Conservation (phyloP, 2,888 invertebrate species). For the Drosophila stalkeri region DNA sequence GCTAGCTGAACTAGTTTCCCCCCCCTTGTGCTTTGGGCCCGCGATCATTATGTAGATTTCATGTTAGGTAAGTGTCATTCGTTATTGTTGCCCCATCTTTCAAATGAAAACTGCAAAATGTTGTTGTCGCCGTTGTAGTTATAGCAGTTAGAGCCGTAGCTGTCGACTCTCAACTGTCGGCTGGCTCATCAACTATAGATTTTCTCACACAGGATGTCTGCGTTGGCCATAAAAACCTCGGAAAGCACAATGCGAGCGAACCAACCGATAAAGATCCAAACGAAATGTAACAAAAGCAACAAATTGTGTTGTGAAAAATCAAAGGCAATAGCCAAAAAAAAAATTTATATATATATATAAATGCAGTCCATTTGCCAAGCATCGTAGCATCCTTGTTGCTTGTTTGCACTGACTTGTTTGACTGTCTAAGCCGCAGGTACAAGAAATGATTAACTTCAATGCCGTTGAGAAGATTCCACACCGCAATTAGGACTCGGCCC, state of each 20-base stretch:
- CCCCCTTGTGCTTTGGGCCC: slow-evolving; percentile 11
- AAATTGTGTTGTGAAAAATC: slow-evolving; percentile 73
- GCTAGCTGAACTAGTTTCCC: slow-evolving; percentile 73
- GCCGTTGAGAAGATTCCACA: slow-evolving; percentile 59
- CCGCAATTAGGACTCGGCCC: slow-evolving; percentile 76
- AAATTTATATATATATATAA: slow-evolving; percentile 12
- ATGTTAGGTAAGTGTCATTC: slow-evolving; percentile 45
- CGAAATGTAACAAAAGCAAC: slow-evolving; percentile 64
- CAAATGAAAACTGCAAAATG: neutral
- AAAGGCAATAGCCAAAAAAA: slow-evolving; percentile 44
- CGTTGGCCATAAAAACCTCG: slow-evolving; percentile 62
- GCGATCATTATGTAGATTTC: slow-evolving; percentile 73
- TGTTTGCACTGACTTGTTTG: slow-evolving; percentile 65
- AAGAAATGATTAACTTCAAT: slow-evolving; percentile 74
- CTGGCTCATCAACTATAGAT: slow-evolving; percentile 64
- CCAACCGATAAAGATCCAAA: slow-evolving; percentile 71
- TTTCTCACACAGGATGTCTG: slow-evolving; percentile 75
- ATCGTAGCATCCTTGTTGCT: slow-evolving; percentile 16
- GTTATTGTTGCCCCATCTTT: slow-evolving; percentile 19
- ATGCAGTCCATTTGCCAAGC: slow-evolving; percentile 64
- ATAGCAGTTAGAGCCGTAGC: slow-evolving; percentile 31
- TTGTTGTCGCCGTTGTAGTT: slow-evolving; percentile 26
- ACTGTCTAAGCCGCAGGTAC: slow-evolving; percentile 79
- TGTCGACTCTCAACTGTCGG: slow-evolving; percentile 15
- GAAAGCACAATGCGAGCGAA: slow-evolving; percentile 67